phyloP scores from a whole-genome alignment of 2,888 invertebrate genomes.

The Drosophila longiperda region DNA sequence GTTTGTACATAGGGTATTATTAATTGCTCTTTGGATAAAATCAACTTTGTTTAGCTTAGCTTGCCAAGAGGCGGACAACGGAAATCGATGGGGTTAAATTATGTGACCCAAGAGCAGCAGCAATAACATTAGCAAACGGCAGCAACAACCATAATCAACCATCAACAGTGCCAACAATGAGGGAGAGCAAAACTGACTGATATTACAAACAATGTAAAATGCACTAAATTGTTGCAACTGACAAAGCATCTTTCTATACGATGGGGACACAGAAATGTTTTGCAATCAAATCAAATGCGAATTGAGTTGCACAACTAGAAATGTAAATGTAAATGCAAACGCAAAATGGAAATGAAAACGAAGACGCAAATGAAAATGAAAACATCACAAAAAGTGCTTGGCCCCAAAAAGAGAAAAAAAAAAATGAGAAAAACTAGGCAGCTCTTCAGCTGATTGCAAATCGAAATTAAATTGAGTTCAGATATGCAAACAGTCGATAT shows the following conservation, averaged over 20 bases:
- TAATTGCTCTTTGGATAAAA: conserved; percentile 67
- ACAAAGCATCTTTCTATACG: conserved; percentile 34
- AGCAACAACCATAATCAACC: conserved; percentile 16
- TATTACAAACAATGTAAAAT: conserved; percentile 73
- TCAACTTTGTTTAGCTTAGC: conserved; percentile 57
- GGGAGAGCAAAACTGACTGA: conserved; percentile 28
- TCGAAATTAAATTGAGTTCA: conserved; percentile 56
- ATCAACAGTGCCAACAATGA: conserved; percentile 15
- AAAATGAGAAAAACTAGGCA: conserved; percentile 26
- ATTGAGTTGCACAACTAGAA: conserved; percentile 67
- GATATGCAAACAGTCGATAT: conserved; percentile 29
- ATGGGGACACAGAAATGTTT: conserved; percentile 36
- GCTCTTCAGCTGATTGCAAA: conserved; percentile 67
- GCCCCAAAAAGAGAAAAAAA: conserved; percentile 25
- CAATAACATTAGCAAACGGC: conserved; percentile 21
- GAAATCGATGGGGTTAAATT: conserved; percentile 55
- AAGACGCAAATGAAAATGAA: conserved; percentile 50
- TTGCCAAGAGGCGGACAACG: conserved; percentile 14
- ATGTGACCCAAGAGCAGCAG: conserved; percentile 34
- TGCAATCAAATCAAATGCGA: conserved; percentile 76
- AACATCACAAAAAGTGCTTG: conserved; percentile 47
- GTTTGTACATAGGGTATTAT: conserved; percentile 12
- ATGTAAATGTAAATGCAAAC: conserved; percentile 52
- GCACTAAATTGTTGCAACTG: conserved; percentile 67
- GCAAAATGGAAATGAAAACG: conserved; percentile 42